Percentiles rank a stretch among this genome's conserved stretches.
Conservation (phyloP, 2,888 invertebrate genomes). For the Psylliodes chrysocephalus region DNA sequence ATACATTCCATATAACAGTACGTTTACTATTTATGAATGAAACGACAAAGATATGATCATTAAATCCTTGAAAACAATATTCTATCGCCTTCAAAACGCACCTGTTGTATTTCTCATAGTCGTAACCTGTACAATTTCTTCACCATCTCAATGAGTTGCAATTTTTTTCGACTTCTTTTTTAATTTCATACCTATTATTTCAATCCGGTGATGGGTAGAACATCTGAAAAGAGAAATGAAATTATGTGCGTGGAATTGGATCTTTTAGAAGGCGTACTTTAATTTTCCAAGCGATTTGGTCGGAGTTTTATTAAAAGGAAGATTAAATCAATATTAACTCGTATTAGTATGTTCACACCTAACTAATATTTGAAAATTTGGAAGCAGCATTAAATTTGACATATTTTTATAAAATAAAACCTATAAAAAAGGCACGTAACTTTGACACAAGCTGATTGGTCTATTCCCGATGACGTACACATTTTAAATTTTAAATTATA, state of each 20-base stretch:
- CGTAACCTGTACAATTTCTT: slow-evolving; percentile 24
- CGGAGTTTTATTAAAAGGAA: slow-evolving; percentile 36
- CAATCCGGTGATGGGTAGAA: slow-evolving; percentile 35
- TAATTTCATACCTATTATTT: slow-evolving; percentile 47
- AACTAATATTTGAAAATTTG: slow-evolving; percentile 4
- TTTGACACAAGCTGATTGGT: too few species aligned
- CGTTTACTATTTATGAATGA: slow-evolving; percentile 1
- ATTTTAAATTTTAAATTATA: too few species aligned
- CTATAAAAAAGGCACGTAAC: too few species aligned
- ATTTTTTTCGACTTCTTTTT: slow-evolving; percentile 37
- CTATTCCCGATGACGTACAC: too few species aligned
- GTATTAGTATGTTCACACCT: slow-evolving; percentile 40
- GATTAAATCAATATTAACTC: slow-evolving; percentile 43
- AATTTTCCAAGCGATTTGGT: slow-evolving; percentile 46
- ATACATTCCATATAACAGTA: slow-evolving; percentile 7
- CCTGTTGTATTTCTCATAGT: slow-evolving; percentile 29
- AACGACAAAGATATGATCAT: slow-evolving; percentile 6
- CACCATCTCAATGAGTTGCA: slow-evolving; percentile 39
- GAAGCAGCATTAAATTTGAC: background rate
- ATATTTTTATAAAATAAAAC: too few species aligned
- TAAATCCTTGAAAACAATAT: slow-evolving; percentile 2
- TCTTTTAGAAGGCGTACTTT: slow-evolving; percentile 46
- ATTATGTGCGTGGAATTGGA: slow-evolving; percentile 43
- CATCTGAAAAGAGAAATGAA: slow-evolving; percentile 34
- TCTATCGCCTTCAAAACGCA: slow-evolving; percentile 8